A percentile compares a stretch with the other conserved stretches of the same genome.
Evolutionary conservation across 2,888 invertebrate species (phyloP).

Genomic region (Brassicogethes aeneus): DNA sequence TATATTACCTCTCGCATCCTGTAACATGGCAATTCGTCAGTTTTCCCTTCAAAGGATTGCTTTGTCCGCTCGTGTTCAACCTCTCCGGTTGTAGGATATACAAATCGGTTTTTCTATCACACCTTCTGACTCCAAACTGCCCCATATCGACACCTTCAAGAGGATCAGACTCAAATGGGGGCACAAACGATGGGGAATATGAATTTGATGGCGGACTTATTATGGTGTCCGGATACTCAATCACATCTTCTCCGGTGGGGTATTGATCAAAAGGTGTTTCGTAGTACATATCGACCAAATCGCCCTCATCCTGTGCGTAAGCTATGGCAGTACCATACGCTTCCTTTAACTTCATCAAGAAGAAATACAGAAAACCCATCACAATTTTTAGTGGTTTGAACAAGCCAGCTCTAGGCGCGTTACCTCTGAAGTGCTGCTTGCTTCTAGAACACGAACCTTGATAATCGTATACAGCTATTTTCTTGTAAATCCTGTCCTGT

Average conservation of each 20-base stretch:
- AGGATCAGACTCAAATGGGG: slow-evolving; percentile 38
- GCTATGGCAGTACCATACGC: slow-evolving; percentile 33
- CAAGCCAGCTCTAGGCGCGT: slow-evolving; percentile 42
- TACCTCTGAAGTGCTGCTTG: slow-evolving; percentile 55
- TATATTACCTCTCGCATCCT: slow-evolving; percentile 69
- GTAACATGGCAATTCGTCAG: slow-evolving; percentile 81
- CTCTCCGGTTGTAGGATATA: slow-evolving; percentile 76
- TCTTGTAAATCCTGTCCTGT: slow-evolving; percentile 82
- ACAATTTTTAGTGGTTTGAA: slow-evolving; percentile 48
- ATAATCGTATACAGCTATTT: slow-evolving; percentile 79
- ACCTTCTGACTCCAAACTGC: slow-evolving; percentile 59
- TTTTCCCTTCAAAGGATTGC: slow-evolving; percentile 81
- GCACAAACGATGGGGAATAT: slow-evolving; percentile 35
- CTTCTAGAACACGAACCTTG: slow-evolving; percentile 77
- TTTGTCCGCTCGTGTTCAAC: slow-evolving; percentile 66
- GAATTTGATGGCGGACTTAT: slow-evolving; percentile 41
- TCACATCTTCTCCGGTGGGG: slow-evolving; percentile 24
- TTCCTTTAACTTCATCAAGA: slow-evolving; percentile 44
- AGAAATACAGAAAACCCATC: slow-evolving; percentile 41
- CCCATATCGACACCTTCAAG: slow-evolving; percentile 38
- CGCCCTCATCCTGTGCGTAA: slow-evolving; percentile 47
- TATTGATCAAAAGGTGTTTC: slow-evolving; percentile 14
- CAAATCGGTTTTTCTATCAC: slow-evolving; percentile 80
- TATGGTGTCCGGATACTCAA: slow-evolving; percentile 33
- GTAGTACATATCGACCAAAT: slow-evolving; percentile 8